A percentile compares a stretch with the other conserved stretches of the same genome.
These are phyloP conservation scores for Pica pica DNA, from an alignment of 2,113 vertebrate species.

Conservation along the genomic window DNA sequence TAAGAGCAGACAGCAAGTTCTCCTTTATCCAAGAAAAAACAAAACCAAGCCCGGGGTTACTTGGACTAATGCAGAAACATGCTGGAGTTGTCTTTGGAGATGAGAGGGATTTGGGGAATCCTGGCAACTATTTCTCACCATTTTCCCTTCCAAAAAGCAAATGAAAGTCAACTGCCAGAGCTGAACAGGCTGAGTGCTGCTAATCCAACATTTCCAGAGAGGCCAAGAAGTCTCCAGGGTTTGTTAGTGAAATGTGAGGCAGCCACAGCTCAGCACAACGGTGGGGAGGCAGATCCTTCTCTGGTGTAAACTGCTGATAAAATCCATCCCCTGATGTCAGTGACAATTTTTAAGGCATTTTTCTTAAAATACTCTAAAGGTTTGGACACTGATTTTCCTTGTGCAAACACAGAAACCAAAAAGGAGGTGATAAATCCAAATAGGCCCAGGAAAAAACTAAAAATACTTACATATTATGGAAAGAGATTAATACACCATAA, in stretches of 20 bases:
- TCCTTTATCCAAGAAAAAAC: neutral
- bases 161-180: neutral
- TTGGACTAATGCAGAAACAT: neutral
- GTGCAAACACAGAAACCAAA: neutral
- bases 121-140: neutral
- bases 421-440: neutral
- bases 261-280: neutral
- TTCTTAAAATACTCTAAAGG: neutral
- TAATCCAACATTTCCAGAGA: neutral
- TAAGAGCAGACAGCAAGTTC: neutral
- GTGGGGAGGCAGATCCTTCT: neutral
- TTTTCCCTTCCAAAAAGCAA: constrained; percentile 16
- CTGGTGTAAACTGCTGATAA: neutral
- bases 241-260: neutral
- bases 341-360: neutral
- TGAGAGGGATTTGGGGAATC: neutral
- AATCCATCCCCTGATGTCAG: neutral
- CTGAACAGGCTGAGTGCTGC: neutral
- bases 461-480: neutral
- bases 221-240: neutral
- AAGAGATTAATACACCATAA: neutral
- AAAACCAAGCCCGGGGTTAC: neutral
- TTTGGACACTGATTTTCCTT: neutral
- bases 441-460: neutral
- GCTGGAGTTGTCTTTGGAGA: neutral